These are phyloP conservation scores for Andinoacara biseriatus DNA, from an alignment of 2,113 vertebrate species.

Conservation along the genomic window DNA sequence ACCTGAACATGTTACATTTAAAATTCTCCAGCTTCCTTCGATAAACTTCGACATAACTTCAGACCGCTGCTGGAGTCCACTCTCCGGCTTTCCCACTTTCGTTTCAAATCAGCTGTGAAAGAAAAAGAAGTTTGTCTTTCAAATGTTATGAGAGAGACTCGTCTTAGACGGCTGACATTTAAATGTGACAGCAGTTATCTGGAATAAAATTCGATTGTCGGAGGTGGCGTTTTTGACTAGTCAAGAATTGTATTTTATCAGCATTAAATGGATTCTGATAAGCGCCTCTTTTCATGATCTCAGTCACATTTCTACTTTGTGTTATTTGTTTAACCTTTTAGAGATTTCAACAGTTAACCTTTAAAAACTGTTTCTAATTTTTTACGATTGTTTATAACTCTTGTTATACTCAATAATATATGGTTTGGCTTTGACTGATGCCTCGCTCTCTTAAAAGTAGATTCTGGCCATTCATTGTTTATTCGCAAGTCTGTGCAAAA, in stretches of 20 bases:
- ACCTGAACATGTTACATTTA: background rate
- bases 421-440: background rate
- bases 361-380: conserved; percentile 9
- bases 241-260: background rate
- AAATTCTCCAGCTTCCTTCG: background rate
- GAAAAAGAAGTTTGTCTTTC: background rate
- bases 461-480: background rate
- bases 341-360: background rate
- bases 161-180: background rate
- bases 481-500: background rate
- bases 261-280: background rate
- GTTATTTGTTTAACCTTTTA: background rate
- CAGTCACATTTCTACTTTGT: background rate
- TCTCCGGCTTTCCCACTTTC: background rate
- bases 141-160: background rate
- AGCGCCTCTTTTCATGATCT: background rate
- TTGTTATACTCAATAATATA: background rate
- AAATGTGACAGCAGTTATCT: background rate
- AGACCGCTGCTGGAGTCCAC: background rate
- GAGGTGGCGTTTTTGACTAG: background rate
- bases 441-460: background rate
- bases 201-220: background rate
- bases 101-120: background rate
- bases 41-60: background rate
- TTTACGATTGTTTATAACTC: background rate